These are phyloP conservation scores for Chionoecetes opilio DNA, from an alignment of 1,140 invertebrate genomes.

Conservation along the genomic window DNA sequence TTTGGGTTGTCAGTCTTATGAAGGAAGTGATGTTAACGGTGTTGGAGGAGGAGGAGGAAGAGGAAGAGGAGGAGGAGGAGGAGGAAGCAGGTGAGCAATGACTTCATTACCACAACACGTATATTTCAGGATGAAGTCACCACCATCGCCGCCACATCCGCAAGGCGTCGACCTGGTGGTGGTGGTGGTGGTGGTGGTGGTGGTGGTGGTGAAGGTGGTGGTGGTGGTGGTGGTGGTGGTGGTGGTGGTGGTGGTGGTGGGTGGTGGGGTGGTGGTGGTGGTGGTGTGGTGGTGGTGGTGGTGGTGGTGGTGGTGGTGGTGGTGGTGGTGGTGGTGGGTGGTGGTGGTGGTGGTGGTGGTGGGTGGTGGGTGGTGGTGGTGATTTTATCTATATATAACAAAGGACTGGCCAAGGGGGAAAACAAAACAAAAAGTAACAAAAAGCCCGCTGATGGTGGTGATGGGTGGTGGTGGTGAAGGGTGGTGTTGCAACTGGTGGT, in stretches of 20 bases:
- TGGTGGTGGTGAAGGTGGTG: slow-evolving; percentile 3
- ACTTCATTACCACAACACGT: background rate
- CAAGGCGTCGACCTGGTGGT: background rate
- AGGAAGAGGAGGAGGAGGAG: slow-evolving; percentile 33
- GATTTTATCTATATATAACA: background rate
- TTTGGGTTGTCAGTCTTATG: background rate
- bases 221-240: background rate
- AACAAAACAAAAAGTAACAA: no score
- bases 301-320: background rate
- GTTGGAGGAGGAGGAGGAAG: background rate
- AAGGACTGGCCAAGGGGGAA: no score
- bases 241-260: background rate
- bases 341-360: background rate
- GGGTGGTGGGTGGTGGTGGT: slow-evolving; percentile 11
- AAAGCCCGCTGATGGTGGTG: no score
- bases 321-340: background rate
- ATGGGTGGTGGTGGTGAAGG: no score
- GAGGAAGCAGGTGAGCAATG: slow-evolving; percentile 12
- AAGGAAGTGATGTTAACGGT: background rate
- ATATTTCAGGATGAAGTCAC: slow-evolving; percentile 19
- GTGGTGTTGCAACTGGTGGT: no score
- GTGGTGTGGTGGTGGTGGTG: background rate
- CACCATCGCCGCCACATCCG: background rate
- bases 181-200: background rate
- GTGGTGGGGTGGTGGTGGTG: background rate